A percentile compares a stretch with the other conserved stretches of the same genome.
phyloP scores from a whole-genome alignment of 2,888 invertebrate species.

The Oscheius sp. region DNA sequence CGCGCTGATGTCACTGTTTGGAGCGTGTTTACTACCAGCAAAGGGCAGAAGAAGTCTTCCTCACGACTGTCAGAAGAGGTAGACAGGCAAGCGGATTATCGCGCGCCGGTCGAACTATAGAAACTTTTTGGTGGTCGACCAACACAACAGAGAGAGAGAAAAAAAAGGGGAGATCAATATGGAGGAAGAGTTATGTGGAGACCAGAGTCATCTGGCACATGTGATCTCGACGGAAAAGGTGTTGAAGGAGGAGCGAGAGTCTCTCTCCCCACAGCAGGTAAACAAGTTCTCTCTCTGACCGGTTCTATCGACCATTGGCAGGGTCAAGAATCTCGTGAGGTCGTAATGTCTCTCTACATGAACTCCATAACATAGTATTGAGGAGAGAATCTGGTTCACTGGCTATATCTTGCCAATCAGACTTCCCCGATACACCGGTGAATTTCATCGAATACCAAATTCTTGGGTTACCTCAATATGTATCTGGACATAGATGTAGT shows the following conservation, averaged over 20 bases:
- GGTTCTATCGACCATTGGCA: slow-evolving; percentile 7
- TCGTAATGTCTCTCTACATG: not conserved
- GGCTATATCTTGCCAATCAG: no score
- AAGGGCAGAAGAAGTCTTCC: slow-evolving; percentile 20
- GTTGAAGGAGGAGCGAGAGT: not conserved
- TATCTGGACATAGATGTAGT: no score
- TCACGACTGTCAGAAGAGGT: not conserved
- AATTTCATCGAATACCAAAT: no score
- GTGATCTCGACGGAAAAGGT: not conserved
- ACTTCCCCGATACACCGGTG: no score
- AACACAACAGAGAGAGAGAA: not conserved
- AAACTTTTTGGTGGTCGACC: not conserved
- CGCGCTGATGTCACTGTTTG: slow-evolving; percentile 30
- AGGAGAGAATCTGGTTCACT: no score
- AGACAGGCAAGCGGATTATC: slow-evolving; percentile 5
- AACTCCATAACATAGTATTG: not conserved
- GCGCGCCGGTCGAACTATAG: slow-evolving; percentile 13
- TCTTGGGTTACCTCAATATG: no score
- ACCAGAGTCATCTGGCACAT: not conserved
- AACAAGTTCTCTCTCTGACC: slow-evolving; percentile 24
- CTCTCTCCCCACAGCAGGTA: slow-evolving; percentile 2
- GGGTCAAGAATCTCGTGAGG: slow-evolving; percentile 3
- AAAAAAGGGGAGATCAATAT: not conserved
- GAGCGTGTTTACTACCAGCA: slow-evolving; percentile 31
- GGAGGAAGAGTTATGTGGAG: not conserved